Conservation (phyloP, 2,888 invertebrate species). For the Nemapogon koenigi region DNA sequence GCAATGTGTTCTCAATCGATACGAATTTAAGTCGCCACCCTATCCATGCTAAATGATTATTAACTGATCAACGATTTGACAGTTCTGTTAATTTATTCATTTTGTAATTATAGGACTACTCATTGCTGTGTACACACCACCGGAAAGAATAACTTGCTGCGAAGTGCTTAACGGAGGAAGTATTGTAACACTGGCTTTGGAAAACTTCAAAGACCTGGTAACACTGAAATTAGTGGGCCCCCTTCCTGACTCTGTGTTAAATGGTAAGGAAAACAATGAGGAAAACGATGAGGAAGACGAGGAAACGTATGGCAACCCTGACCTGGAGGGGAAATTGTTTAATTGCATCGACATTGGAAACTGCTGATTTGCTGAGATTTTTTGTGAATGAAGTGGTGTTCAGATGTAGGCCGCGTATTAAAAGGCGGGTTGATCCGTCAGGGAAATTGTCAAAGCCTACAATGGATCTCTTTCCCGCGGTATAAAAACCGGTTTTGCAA, state of each 20-base stretch:
- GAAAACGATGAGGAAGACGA: slow-evolving; percentile 25
- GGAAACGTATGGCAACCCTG: slow-evolving; percentile 53
- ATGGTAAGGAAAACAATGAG: slow-evolving; percentile 30
- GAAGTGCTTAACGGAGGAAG: slow-evolving; percentile 78
- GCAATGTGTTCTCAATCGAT: no score
- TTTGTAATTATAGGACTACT: slow-evolving; percentile 68
- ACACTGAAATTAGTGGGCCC: slow-evolving; percentile 67
- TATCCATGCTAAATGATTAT: no score
- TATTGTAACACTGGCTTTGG: slow-evolving; percentile 72
- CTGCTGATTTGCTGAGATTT: slow-evolving; percentile 48
- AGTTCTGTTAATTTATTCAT: no score
- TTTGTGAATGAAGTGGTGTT: no score
- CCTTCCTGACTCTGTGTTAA: slow-evolving; percentile 33
- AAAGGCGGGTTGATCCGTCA: no score
- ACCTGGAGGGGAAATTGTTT: slow-evolving; percentile 65
- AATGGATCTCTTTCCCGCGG: no score
- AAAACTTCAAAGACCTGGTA: slow-evolving; percentile 69
- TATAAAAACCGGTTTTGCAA: no score
- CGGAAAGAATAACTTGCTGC: slow-evolving; percentile 75
- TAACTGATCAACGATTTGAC: no score
- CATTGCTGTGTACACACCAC: slow-evolving; percentile 81
- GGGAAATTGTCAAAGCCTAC: no score
- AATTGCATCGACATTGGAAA: slow-evolving; percentile 53
- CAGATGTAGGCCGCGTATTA: no score
- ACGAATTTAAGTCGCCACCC: no score